A percentile compares a stretch with the other conserved stretches of the same genome.
Evolutionary conservation across 2,888 invertebrate genomes (phyloP).

Genomic region (Rhingia rostrata): DNA sequence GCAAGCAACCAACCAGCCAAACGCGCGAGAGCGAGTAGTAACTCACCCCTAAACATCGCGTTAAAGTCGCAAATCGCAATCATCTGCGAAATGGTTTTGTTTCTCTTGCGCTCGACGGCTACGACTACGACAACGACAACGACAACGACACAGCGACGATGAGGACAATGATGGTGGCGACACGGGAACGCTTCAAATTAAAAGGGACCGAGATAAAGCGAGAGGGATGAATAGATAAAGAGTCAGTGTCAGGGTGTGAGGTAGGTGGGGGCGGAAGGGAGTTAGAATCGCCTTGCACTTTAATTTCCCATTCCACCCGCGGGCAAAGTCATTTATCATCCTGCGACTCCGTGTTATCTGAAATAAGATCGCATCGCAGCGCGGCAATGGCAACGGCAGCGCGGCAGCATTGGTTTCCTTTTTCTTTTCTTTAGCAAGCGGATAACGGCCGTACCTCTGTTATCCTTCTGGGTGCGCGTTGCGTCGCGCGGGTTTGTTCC

Average conservation of each 20-base stretch:
- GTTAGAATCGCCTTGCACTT: slow-evolving; percentile 75
- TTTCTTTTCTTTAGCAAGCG: slow-evolving; percentile 63
- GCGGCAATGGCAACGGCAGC: slow-evolving; percentile 31
- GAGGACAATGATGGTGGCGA: slow-evolving; percentile 72
- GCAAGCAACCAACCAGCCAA: slow-evolving; percentile 44
- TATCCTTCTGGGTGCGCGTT: slow-evolving; percentile 69
- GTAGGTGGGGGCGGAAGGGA: slow-evolving; percentile 29
- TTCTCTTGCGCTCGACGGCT: slow-evolving; percentile 55
- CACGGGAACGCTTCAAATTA: slow-evolving; percentile 74
- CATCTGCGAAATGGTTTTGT: slow-evolving; percentile 74
- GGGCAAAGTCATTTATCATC: slow-evolving; percentile 75
- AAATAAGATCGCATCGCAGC: slow-evolving; percentile 74
- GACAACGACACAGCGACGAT: slow-evolving; percentile 10
- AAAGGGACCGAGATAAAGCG: slow-evolving; percentile 65
- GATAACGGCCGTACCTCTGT: slow-evolving; percentile 66
- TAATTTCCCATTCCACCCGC: slow-evolving; percentile 74
- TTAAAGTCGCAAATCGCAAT: slow-evolving; percentile 74
- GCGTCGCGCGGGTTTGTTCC: slow-evolving; percentile 36
- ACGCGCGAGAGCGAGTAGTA: slow-evolving; percentile 44
- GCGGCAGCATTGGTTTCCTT: slow-evolving; percentile 57
- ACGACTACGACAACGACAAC: slow-evolving; percentile 43
- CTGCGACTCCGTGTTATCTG: slow-evolving; percentile 74
- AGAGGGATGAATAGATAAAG: slow-evolving; percentile 70
- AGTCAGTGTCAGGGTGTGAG: slow-evolving; percentile 25
- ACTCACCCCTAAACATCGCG: slow-evolving; percentile 70